Conservation (phyloP, 2,888 invertebrate genomes). For the Cryptops parisi region DNA sequence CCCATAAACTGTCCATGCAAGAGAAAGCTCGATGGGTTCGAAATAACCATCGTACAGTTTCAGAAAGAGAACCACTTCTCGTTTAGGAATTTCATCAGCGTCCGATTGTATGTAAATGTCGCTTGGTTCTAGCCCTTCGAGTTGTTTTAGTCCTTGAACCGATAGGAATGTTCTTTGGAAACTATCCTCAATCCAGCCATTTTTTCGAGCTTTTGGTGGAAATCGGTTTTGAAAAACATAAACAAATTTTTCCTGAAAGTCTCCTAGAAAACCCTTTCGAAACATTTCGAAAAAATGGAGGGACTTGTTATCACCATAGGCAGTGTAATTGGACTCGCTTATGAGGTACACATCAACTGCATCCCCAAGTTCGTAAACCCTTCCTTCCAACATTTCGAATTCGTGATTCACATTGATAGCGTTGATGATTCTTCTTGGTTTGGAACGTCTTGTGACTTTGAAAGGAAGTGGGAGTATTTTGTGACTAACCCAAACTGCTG, state of each 20-base stretch:
- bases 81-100: constrained; percentile 45
- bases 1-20: constrained; percentile 50
- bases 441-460: constrained; percentile 24
- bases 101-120: constrained; percentile 38
- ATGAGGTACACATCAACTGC: constrained; percentile 51
- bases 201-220: neutral
- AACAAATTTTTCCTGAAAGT: constrained; percentile 40
- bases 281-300: constrained; percentile 35
- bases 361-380: constrained; percentile 43
- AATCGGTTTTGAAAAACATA: constrained; percentile 30
- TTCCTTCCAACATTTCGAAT: constrained; percentile 35
- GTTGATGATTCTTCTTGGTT: constrained; percentile 41
- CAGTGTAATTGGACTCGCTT: constrained; percentile 28
- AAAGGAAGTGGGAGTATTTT: no score
- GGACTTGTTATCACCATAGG: constrained; percentile 26
- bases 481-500: neutral
- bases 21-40: constrained; percentile 43
- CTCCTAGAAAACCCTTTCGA: constrained; percentile 36
- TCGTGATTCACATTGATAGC: constrained; percentile 41
- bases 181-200: constrained; percentile 2
- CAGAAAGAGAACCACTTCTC: constrained; percentile 46
- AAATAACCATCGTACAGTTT: constrained; percentile 51
- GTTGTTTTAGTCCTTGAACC: constrained; percentile 31
- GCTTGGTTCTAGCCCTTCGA: constrained; percentile 20
- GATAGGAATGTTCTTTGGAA: constrained; percentile 30